phyloP scores from a whole-genome alignment of 2,888 invertebrate genomes.

The Biston stratarius region DNA sequence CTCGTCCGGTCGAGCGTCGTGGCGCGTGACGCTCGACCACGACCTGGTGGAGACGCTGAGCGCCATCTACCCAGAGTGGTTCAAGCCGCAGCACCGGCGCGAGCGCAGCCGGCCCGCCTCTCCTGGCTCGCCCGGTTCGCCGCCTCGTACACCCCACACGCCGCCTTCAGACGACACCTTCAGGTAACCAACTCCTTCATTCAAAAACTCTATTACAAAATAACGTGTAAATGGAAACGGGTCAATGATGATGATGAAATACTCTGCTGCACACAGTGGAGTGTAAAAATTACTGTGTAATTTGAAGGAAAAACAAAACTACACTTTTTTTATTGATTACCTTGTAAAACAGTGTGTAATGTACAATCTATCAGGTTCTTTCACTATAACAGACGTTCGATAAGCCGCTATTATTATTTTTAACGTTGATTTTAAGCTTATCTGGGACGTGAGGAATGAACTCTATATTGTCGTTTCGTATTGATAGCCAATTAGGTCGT shows the following conservation, averaged over 20 bases:
- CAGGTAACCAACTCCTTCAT: conserved; percentile 53
- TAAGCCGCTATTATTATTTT: not conserved
- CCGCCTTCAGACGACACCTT: conserved; percentile 78
- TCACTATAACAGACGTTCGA: too few species aligned
- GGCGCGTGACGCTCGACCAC: conserved; percentile 97
- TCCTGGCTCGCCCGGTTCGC: conserved; percentile 70
- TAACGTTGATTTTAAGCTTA: not conserved
- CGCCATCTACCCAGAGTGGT: conserved; percentile 97
- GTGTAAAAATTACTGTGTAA: too few species aligned
- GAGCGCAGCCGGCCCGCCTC: conserved; percentile 75
- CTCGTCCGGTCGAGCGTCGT: conserved; percentile 91
- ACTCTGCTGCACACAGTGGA: not conserved
- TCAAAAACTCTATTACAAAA: not conserved
- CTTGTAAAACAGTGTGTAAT: too few species aligned
- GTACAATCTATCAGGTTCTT: too few species aligned
- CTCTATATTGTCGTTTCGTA: conserved; percentile 22
- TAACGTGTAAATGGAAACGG: not conserved
- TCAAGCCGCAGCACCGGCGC: conserved; percentile 87
- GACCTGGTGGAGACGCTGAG: conserved; percentile 96
- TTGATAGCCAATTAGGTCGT: conserved; percentile 27
- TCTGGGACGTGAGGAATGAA: conserved; percentile 15
- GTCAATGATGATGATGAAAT: not conserved
- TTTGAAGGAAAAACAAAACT: too few species aligned
- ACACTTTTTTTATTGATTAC: too few species aligned
- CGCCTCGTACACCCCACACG: conserved; percentile 67